Evolutionary conservation across 2,888 invertebrate genomes (phyloP).

Genomic region (Junonia oenone): DNA sequence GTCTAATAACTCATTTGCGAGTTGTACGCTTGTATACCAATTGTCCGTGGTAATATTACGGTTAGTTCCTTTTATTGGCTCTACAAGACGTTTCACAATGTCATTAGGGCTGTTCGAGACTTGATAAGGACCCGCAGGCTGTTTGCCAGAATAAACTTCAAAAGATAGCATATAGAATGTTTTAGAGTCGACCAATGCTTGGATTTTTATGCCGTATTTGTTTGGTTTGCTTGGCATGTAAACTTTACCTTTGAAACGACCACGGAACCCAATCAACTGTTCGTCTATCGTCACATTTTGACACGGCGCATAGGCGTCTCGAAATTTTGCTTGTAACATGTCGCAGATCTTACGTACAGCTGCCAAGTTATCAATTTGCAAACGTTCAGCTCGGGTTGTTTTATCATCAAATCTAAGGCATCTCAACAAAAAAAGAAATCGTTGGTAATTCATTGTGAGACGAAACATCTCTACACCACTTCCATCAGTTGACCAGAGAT

Average conservation of each 20-base stretch:
- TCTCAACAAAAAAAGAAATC: conserved; percentile 24
- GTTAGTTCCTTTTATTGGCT: conserved; percentile 11
- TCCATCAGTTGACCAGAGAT: conserved; percentile 34
- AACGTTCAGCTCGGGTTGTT: conserved; percentile 15
- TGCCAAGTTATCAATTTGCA: conserved; percentile 26
- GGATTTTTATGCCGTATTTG: conserved; percentile 25
- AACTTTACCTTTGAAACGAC: conserved; percentile 23
- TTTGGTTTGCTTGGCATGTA: conserved; percentile 23
- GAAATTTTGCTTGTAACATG: conserved; percentile 20
- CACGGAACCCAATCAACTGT: conserved; percentile 23
- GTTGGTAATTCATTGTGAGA: conserved; percentile 13
- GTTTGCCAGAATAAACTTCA: conserved; percentile 25
- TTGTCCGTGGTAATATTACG: conserved; percentile 23
- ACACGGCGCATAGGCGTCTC: conserved; percentile 13
- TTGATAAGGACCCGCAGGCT: conserved; percentile 20
- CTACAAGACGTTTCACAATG: conserved; percentile 26
- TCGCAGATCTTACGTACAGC: conserved; percentile 18
- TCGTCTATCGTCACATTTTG: conserved; percentile 13
- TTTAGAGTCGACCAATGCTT: conserved; percentile 6
- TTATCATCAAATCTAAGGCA: conserved; percentile 22
- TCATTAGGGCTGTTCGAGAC: conserved; percentile 16
- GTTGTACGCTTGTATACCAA: conserved; percentile 18
- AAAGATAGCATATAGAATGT: conserved; percentile 8
- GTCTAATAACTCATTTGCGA: conserved; percentile 11
- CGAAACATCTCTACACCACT: conserved; percentile 26